A percentile compares a stretch with the other conserved stretches of the same genome.
Conservation (phyloP, 2,113 vertebrate species). For the Merops nubicus region DNA sequence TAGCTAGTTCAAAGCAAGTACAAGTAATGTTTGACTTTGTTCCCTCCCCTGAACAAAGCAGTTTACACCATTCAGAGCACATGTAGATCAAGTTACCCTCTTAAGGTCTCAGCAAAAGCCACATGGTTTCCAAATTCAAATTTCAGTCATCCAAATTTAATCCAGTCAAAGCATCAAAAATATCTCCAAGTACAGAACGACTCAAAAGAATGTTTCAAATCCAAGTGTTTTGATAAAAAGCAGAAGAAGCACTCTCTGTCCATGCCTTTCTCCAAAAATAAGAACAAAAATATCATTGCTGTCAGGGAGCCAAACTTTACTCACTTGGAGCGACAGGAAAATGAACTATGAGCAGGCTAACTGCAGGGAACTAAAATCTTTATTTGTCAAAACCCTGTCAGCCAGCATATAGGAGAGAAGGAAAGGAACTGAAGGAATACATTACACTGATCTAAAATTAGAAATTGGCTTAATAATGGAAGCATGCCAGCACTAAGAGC, state of each 20-base stretch:
- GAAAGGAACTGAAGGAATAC: conserved; percentile 32
- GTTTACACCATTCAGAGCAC: not conserved
- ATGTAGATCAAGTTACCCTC: not conserved
- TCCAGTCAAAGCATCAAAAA: not conserved
- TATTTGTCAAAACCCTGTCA: conserved; percentile 51
- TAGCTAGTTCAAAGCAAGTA: not conserved
- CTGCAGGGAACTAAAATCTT: conserved; percentile 40
- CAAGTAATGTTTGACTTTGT: not conserved
- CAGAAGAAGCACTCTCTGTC: not conserved
- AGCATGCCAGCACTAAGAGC: not conserved
- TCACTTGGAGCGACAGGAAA: not conserved
- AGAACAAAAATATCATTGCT: not conserved
- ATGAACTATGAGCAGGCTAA: conserved; percentile 26
- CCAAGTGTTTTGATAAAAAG: not conserved
- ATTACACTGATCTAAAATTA: conserved; percentile 41
- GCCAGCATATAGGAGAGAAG: not conserved
- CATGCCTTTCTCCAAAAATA: not conserved
- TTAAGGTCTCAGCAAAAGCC: not conserved
- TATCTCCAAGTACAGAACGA: not conserved
- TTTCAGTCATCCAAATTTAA: not conserved
- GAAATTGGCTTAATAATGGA: conserved; percentile 7
- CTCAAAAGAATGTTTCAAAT: not conserved
- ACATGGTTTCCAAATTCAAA: no score
- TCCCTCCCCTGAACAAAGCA: not conserved
- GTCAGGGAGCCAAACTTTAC: conserved; percentile 31